Base-by-base conservation (phyloP, 2,888 invertebrate genomes). In the Tetrapedia diversipes region DNA sequence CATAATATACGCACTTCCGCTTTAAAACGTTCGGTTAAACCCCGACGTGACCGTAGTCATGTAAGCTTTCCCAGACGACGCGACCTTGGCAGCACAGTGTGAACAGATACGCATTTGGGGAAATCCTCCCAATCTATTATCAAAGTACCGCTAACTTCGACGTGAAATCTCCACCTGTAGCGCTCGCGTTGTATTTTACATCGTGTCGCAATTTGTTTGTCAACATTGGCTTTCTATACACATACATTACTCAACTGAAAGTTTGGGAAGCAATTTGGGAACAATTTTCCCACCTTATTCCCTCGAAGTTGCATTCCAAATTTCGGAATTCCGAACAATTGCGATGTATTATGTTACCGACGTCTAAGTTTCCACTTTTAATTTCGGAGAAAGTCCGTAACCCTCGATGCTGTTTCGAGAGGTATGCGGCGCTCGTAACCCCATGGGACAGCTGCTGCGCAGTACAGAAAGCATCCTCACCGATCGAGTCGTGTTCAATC, bases 11-110 rank as follows among this genome's bases (percentile, higher is more conserved):
- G 22, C 24, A 19, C 24, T 41, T 19, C 19, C 29, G 22, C 16
- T 11, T 32, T 14, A 22, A 32, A 32, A 34, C 7, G 22, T 10
- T 43, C 34, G 53, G 34, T 72, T 49, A 29, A 59, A 7, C 14
- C n/a, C n/a, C 19, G 19, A 82, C 82, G 74, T 72, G 80, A 75
- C 59, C 47, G 39, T 34, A 63, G 65, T 65, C 80, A 64, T 61
- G 74, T 54, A 39, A 47, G 43, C 69, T 19, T 24, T 65, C 22
- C 43, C 51, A 11, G 6, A 16, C 24, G 8, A 47, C 32, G 32
- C 27, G 43, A 11, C 75, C 75, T 79, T 70, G 75, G 29, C 8
- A 49, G n/a, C 59, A 22, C 63, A 59, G 68, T 56, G 49, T 27
- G 27, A 24, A 14, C 3, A 19, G 37, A 22, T 47, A 45, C 8